Evolutionary conservation across 2,113 vertebrate species (phyloP).

Genomic region (Paedocypris sp.): DNA sequence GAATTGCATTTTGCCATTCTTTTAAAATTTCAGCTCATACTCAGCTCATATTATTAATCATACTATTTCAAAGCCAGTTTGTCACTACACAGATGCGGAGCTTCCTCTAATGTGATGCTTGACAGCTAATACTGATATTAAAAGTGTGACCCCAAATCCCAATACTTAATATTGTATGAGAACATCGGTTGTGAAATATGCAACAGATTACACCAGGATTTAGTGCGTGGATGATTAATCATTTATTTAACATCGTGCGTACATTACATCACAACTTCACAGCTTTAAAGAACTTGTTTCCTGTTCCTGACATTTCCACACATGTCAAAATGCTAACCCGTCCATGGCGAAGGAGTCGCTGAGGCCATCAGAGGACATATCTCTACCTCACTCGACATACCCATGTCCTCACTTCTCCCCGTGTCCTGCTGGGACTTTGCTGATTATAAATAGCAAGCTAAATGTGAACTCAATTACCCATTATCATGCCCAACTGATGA

Average conservation of each 20-base stretch:
- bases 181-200: constrained; percentile 10
- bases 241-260: neutral
- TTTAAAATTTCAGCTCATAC: too few species aligned
- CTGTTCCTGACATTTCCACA: constrained; percentile 8
- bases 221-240: too few species aligned
- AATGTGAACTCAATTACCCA: constrained; percentile 20
- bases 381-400: neutral
- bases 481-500: constrained; percentile 35
- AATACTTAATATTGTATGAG: too few species aligned
- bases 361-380: neutral
- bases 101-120: too few species aligned
- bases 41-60: too few species aligned
- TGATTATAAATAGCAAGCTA: constrained; percentile 19
- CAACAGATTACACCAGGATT: constrained; percentile 3
- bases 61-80: too few species aligned
- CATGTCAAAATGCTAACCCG: neutral
- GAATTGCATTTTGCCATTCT: too few species aligned
- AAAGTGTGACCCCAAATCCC: too few species aligned
- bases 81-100: too few species aligned
- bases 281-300: neutral
- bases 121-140: too few species aligned
- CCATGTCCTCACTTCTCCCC: neutral
- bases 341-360: neutral
- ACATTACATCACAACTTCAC: neutral
- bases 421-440: neutral